Percentiles rank a stretch among this genome's conserved stretches.
These are phyloP conservation scores for Nanorana parkeri DNA, from an alignment of 2,113 vertebrate species.

Conservation along the genomic window DNA sequence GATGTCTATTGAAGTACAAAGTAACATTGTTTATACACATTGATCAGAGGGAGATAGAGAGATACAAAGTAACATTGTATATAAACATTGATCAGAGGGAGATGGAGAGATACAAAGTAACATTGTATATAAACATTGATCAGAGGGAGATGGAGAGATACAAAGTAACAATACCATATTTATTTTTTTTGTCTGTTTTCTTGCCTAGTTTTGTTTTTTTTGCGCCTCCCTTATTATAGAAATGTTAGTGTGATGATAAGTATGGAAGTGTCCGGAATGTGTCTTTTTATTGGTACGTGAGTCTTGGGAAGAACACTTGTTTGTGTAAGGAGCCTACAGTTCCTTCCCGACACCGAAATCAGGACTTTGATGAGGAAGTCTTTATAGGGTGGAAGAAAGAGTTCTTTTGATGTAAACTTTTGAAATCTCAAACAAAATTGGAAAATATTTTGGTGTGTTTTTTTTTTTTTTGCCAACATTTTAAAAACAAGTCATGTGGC, in stretches of 20 bases:
- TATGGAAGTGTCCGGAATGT: background rate
- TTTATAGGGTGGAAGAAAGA: background rate
- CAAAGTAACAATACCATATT: no score
- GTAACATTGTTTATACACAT: no score
- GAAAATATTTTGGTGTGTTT: background rate
- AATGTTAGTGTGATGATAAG: background rate
- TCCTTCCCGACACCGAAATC: conserved; percentile 40
- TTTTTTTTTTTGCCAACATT: background rate
- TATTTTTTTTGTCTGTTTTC: no score
- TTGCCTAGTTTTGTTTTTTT: background rate
- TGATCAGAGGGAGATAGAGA: no score
- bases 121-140: no score
- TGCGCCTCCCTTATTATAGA: background rate
- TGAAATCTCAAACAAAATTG: conserved; percentile 24
- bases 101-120: no score
- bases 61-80: no score
- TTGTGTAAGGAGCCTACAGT: conserved; percentile 18
- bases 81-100: no score
- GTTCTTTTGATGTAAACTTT: conserved; percentile 28
- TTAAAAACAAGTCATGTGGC: conserved; percentile 2
- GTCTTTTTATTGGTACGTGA: conserved; percentile 23
- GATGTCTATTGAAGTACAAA: no score
- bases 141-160: no score
- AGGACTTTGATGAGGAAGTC: conserved; percentile 27
- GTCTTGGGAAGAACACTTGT: conserved; percentile 2